These are phyloP conservation scores for Aselliscus stoliczkanus DNA, from an alignment of 2,797 vertebrate genomes.

Conservation along the genomic window DNA sequence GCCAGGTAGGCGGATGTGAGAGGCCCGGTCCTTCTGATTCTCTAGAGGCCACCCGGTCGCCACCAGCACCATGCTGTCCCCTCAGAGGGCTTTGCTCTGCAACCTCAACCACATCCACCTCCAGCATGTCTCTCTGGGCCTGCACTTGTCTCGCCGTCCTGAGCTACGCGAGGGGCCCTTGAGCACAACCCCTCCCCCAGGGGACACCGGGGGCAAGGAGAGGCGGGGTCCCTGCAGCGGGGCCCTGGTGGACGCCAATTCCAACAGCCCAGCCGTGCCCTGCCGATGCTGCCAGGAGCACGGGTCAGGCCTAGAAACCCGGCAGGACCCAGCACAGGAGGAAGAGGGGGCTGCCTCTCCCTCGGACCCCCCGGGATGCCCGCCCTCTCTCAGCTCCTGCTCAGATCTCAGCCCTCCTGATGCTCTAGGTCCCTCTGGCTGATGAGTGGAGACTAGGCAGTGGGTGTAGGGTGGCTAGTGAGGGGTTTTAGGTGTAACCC, in stretches of 20 bases:
- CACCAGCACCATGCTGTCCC: slow-evolving; percentile 79
- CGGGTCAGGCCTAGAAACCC: slow-evolving; percentile 81
- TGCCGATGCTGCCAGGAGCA: slow-evolving; percentile 92
- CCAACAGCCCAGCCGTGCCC: slow-evolving; percentile 91
- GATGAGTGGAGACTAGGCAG: not conserved
- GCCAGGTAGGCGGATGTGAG: slow-evolving; percentile 57
- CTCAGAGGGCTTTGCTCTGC: slow-evolving; percentile 82
- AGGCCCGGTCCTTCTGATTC: not conserved
- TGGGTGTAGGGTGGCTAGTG: not conserved
- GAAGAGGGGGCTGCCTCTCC: slow-evolving; percentile 81
- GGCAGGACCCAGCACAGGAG: slow-evolving; percentile 61
- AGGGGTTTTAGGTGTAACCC: not conserved
- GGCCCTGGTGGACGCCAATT: slow-evolving; percentile 88
- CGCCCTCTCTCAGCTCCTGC: slow-evolving; percentile 95
- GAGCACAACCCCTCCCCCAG: slow-evolving; percentile 57
- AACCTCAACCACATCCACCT: slow-evolving; percentile 86
- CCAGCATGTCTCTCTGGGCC: slow-evolving; percentile 84
- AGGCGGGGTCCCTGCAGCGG: slow-evolving; percentile 43
- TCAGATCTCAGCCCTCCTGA: slow-evolving; percentile 91
- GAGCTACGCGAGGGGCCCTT: slow-evolving; percentile 78
- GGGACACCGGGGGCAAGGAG: slow-evolving; percentile 51
- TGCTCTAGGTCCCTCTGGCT: not conserved
- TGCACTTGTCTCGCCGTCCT: slow-evolving; percentile 82
- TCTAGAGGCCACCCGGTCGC: not conserved
- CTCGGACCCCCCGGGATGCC: slow-evolving; percentile 81